A percentile compares a stretch with the other conserved stretches of the same genome.
Evolutionary conservation across 2,888 invertebrate genomes (phyloP).

Genomic region (Melangyna quadrimaculata): DNA sequence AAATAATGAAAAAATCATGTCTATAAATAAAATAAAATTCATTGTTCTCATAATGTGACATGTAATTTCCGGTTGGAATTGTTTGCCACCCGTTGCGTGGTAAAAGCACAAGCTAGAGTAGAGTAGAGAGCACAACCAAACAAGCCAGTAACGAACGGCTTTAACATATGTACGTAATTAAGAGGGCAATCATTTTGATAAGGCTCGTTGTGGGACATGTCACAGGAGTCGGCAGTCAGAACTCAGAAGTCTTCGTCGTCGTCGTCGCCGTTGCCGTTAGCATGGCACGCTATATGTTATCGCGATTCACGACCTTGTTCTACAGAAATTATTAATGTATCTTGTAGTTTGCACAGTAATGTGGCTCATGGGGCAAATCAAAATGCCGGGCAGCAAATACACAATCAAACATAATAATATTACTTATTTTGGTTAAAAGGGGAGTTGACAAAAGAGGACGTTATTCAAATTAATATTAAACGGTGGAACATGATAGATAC

Average conservation of each 20-base stretch:
- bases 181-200: slow-evolving; percentile 63
- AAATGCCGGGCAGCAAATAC: slow-evolving; percentile 36
- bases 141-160: slow-evolving; percentile 25
- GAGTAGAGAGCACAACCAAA: background rate
- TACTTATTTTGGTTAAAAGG: slow-evolving; percentile 10
- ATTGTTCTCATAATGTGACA: slow-evolving; percentile 28
- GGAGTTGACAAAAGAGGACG: slow-evolving; percentile 19
- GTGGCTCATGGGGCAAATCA: slow-evolving; percentile 63
- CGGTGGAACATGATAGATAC: background rate
- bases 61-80: slow-evolving; percentile 36
- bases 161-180: slow-evolving; percentile 64
- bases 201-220: slow-evolving; percentile 51
- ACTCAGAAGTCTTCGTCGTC: background rate
- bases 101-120: background rate
- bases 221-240: slow-evolving; percentile 31
- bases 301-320: slow-evolving; percentile 33
- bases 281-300: slow-evolving; percentile 25
- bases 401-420: slow-evolving; percentile 32
- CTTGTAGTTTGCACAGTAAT: slow-evolving; percentile 50
- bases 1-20: background rate
- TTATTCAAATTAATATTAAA: slow-evolving; percentile 22
- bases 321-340: slow-evolving; percentile 48
- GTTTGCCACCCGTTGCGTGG: slow-evolving; percentile 30
- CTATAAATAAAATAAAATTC: slow-evolving; percentile 17
- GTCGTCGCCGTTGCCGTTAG: background rate